Evolutionary conservation across 2,113 vertebrate species (phyloP).

Genomic region (Pygathrix nemaeus): DNA sequence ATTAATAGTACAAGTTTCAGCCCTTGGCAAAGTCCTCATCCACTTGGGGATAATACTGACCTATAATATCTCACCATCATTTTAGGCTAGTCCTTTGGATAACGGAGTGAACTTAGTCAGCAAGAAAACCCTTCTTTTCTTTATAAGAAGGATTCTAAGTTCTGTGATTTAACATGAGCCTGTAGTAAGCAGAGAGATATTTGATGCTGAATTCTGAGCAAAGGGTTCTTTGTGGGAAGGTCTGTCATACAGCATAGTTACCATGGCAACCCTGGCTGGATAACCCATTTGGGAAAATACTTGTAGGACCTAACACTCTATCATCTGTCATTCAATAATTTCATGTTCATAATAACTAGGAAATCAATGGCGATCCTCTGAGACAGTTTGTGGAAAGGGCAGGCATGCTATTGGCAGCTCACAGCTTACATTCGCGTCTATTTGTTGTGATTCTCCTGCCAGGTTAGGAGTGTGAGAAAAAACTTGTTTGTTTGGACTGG

Average conservation of each 20-base stretch:
- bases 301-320: constrained; percentile 90
- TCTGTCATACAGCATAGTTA: constrained; percentile 89
- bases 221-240: constrained; percentile 88
- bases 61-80: constrained; percentile 36
- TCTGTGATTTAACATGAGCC: constrained; percentile 61
- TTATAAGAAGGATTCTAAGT: constrained; percentile 63
- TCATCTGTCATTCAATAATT: constrained; percentile 95
- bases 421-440: constrained; percentile 54
- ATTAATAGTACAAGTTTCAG: constrained; percentile 54
- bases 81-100: constrained; percentile 28
- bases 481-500: constrained; percentile 37
- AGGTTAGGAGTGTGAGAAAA: constrained; percentile 32
- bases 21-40: constrained; percentile 12
- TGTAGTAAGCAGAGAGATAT: constrained; percentile 79
- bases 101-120: background rate
- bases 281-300: constrained; percentile 89
- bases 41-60: constrained; percentile 57
- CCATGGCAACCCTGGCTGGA: constrained; percentile 86
- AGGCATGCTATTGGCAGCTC: constrained; percentile 48
- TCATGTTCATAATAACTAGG: constrained; percentile 93
- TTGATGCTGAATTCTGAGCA: constrained; percentile 86
- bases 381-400: constrained; percentile 84
- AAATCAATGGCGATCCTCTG: constrained; percentile 91
- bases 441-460: constrained; percentile 39
- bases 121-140: constrained; percentile 60